Evolutionary conservation across 1,140 invertebrate species (phyloP), one percentile per base, ranked within the genome.

Genomic region (Drosophila chauvacae): DNA sequence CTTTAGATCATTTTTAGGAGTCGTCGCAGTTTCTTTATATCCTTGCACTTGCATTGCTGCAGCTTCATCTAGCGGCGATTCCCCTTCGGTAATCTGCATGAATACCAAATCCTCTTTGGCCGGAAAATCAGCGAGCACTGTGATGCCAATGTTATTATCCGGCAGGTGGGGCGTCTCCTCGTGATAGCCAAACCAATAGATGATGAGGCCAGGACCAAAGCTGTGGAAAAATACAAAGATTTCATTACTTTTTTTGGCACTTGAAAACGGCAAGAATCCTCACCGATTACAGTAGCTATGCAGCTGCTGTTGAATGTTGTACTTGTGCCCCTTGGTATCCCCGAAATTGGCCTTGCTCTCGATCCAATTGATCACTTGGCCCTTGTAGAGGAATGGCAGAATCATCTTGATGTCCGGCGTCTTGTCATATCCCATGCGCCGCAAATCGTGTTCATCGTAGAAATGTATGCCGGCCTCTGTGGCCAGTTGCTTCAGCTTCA

Each of bases 301-400:
- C 77, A 96, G 96, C 92, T 99, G 98, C 88, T 97, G 96, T 87
- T 96, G 96, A 26, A 97, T 94, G 92, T 98, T 98, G n/a, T 94
- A 95, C 47, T 95, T 94, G 93, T 99, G 98, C 63, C 95, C 95
- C 74, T 96, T 95, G 66, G 95, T 94, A 93, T 97, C 97, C 5
- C 97, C 98, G 94, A 99, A 99, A 39, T 97, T 95, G 11, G 98
- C 98, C 94, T 99, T 99, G 74, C 97, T 98, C 93, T 99, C 98
- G 71, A 99, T 97, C 98, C 98, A 99, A 93, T 98, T 98, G 0
- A 99, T 95, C 23, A 98, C 95, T 88, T 96, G 95, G 7, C 96
- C 97, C 93, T 97, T 96, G 30, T 98, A 95, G 37, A 96, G 96
- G 65, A 98, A 96, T 3, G 98, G 98, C 30, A 98, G 94, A 90